phyloP scores from a whole-genome alignment of 2,888 invertebrate species.

The Ophion slaviceki region DNA sequence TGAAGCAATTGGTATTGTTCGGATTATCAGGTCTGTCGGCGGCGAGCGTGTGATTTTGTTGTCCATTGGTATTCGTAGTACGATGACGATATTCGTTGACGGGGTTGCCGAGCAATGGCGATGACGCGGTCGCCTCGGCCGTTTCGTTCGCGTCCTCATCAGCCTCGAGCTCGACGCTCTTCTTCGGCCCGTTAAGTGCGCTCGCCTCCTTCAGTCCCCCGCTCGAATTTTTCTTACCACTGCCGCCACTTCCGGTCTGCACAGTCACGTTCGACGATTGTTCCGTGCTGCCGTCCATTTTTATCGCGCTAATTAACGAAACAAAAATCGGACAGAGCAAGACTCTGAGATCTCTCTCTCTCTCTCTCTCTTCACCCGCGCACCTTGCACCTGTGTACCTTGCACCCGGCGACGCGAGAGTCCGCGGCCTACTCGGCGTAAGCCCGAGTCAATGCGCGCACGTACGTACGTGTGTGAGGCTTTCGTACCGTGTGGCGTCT shows the following conservation, averaged over 20 bases:
- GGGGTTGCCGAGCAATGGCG: constrained; percentile 63
- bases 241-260: constrained; percentile 65
- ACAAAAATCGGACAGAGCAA: not conserved
- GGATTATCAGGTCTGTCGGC: constrained; percentile 25
- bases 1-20: constrained; percentile 9
- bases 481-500: not conserved
- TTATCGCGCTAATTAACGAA: constrained; percentile 19
- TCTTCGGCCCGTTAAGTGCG: constrained; percentile 16
- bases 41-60: constrained; percentile 35
- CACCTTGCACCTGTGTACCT: constrained; percentile 65
- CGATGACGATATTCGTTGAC: constrained; percentile 62
- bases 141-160: constrained; percentile 50
- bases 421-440: constrained; percentile 10
- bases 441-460: too few relatives aligned
- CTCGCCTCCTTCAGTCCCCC: constrained; percentile 31
- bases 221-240: constrained; percentile 68
- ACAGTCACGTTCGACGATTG: constrained; percentile 75
- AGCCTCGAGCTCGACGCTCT: constrained; percentile 21
- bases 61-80: constrained; percentile 24
- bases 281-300: constrained; percentile 77
- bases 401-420: constrained; percentile 68
- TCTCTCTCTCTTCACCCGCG: constrained; percentile 52
- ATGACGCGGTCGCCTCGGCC: constrained; percentile 65
- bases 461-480: not conserved
- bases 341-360: constrained; percentile 16